Evolutionary conservation across 2,113 vertebrate species (phyloP).

Genomic region (Podarcis muralis): DNA sequence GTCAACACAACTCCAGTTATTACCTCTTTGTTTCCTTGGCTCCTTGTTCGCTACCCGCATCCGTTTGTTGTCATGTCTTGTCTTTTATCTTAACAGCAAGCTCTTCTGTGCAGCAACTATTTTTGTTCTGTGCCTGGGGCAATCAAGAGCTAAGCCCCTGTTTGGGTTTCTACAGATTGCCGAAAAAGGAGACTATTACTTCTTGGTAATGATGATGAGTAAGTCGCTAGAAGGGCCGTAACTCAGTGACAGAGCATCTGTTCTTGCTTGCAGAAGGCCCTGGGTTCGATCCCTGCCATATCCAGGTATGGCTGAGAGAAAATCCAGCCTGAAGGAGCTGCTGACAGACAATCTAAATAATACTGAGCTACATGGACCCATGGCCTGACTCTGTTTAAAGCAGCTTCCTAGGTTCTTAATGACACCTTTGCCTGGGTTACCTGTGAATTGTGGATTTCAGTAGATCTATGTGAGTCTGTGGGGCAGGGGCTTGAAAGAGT

Average conservation of each 20-base stretch:
- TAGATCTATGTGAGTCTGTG: neutral
- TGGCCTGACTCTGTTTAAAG: neutral
- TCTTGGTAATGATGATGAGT: neutral
- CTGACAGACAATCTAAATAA: no score
- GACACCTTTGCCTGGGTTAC: neutral
- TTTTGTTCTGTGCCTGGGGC: constrained; percentile 19
- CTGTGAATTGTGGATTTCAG: neutral
- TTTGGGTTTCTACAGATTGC: neutral
- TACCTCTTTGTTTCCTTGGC: constrained; percentile 3
- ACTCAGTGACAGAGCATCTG: no score
- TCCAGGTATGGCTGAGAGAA: no score
- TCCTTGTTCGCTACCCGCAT: neutral
- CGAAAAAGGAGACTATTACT: neutral
- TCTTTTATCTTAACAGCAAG: constrained; percentile 21
- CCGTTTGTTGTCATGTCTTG: neutral
- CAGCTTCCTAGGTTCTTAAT: neutral
- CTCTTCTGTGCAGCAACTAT: constrained; percentile 17
- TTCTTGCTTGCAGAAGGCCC: no score
- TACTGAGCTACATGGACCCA: neutral
- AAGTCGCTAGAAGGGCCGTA: neutral
- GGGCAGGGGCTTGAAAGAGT: neutral
- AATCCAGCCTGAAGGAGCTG: no score
- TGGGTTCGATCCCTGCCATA: neutral
- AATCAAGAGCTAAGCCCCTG: constrained; percentile 20
- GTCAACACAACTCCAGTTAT: neutral